Conservation (phyloP, 1,140 invertebrate species). For the Spodoptera frugiperda region DNA sequence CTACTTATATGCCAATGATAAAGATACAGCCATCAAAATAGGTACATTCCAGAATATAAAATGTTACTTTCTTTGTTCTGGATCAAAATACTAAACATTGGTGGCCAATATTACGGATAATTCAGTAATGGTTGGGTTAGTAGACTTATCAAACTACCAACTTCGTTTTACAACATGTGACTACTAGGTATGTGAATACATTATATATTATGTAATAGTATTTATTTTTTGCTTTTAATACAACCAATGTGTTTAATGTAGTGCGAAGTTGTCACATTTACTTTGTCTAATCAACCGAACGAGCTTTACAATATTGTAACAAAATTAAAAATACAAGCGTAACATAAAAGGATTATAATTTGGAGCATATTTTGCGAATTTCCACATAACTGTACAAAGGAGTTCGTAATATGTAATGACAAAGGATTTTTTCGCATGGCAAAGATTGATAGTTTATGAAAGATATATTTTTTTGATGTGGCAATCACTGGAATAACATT, state of each 20-base stretch:
- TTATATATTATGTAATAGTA: no score
- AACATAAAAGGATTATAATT: conserved; percentile 74
- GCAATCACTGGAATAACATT: conserved; percentile 70
- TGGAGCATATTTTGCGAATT: conserved; percentile 58
- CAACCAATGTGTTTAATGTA: neutral
- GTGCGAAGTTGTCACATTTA: conserved; percentile 41
- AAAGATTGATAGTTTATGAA: conserved; percentile 68
- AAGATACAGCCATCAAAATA: no score
- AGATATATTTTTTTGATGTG: conserved; percentile 70
- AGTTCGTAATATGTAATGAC: conserved; percentile 64
- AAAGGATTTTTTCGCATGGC: conserved; percentile 67
- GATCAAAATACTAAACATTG: no score
- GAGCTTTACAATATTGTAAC: conserved; percentile 33
- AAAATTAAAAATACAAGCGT: conserved; percentile 44
- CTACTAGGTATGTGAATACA: no score
- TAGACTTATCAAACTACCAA: no score
- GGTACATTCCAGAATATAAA: no score
- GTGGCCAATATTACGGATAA: no score
- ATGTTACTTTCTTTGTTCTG: no score
- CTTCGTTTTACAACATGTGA: no score
- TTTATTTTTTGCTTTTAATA: no score
- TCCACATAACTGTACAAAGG: conserved; percentile 65
- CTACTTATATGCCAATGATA: no score
- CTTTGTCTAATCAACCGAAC: conserved; percentile 38
- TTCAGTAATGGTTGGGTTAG: no score